Evolutionary conservation across 2,888 invertebrate species (phyloP).

Genomic region (Chrysolina americana): DNA sequence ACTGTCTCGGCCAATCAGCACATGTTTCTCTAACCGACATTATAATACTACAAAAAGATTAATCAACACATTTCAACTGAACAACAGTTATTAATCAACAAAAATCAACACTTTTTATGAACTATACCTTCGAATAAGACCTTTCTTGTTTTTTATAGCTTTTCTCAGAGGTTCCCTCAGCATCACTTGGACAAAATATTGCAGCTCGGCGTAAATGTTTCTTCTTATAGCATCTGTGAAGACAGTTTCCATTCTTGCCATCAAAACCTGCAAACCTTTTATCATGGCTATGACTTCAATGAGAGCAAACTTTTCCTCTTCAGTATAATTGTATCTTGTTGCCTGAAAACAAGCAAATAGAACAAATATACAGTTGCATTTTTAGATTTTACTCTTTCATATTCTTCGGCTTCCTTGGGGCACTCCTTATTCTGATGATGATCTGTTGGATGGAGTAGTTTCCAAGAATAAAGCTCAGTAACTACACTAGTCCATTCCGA

Average conservation of each 20-base stretch:
- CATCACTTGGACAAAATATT: conserved; percentile 94
- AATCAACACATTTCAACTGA: neutral
- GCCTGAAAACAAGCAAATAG: conserved; percentile 73
- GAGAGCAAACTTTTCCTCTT: conserved; percentile 97
- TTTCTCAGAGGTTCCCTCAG: conserved; percentile 94
- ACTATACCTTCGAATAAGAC: conserved; percentile 84
- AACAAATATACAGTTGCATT: neutral
- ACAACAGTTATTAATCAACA: too few species aligned
- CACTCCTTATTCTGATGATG: conserved; percentile 96
- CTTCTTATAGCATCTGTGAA: conserved; percentile 91
- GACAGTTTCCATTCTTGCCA: conserved; percentile 98
- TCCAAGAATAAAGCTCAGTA: conserved; percentile 98
- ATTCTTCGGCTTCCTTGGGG: conserved; percentile 97
- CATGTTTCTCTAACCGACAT: conserved; percentile 98
- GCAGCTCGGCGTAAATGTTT: conserved; percentile 95
- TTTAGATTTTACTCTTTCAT: conserved; percentile 82
- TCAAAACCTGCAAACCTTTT: conserved; percentile 95
- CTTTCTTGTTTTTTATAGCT: conserved; percentile 98
- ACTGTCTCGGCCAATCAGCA: conserved; percentile 95
- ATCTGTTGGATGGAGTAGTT: conserved; percentile 97
- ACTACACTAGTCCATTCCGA: conserved; percentile 98
- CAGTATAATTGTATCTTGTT: conserved; percentile 88
- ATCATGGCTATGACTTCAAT: conserved; percentile 99
- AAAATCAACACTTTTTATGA: too few species aligned
- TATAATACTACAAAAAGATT: conserved; percentile 80